Percentiles rank a stretch among this genome's conserved stretches.
Conservation (phyloP, 1,140 invertebrate species). For the Alviniconcha marisindica region DNA sequence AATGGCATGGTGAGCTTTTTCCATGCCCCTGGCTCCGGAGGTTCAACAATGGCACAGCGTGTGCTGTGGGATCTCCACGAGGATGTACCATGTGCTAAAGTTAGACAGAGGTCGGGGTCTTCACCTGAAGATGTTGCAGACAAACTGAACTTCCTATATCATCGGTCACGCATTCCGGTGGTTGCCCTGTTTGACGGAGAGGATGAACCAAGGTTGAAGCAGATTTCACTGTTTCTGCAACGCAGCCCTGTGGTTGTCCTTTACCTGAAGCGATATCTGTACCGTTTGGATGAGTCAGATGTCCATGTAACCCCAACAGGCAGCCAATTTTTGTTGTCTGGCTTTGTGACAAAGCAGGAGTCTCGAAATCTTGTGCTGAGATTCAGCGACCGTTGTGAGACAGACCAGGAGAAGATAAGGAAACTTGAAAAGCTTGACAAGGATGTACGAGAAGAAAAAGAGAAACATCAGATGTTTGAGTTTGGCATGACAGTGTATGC, state of each 20-base stretch:
- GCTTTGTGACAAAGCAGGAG: constrained; percentile 41
- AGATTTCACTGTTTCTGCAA: constrained; percentile 34
- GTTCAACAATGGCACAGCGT: constrained; percentile 50
- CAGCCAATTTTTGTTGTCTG: constrained; percentile 28
- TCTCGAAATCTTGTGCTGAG: constrained; percentile 35
- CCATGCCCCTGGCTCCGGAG: constrained; percentile 53
- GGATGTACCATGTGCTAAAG: constrained; percentile 44
- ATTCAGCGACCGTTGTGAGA: background rate
- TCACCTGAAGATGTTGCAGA: constrained; percentile 38
- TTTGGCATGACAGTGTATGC: constrained; percentile 52
- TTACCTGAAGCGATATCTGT: constrained; percentile 42
- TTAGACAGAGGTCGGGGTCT: constrained; percentile 30
- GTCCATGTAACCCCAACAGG: background rate
- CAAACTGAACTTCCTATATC: constrained; percentile 40
- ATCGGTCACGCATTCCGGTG: constrained; percentile 45
- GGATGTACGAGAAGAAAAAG: constrained; percentile 37
- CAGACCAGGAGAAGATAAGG: constrained; percentile 10
- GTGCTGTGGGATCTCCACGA: constrained; percentile 51
- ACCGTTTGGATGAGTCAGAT: constrained; percentile 3
- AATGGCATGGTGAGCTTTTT: constrained; percentile 35
- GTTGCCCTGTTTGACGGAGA: constrained; percentile 56
- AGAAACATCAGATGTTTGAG: constrained; percentile 47
- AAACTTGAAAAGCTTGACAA: constrained; percentile 11
- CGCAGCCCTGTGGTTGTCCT: constrained; percentile 47
- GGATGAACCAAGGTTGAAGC: constrained; percentile 51